These are phyloP conservation scores for Xenus cinereus DNA, from an alignment of 2,113 vertebrate species.

Conservation along the genomic window DNA sequence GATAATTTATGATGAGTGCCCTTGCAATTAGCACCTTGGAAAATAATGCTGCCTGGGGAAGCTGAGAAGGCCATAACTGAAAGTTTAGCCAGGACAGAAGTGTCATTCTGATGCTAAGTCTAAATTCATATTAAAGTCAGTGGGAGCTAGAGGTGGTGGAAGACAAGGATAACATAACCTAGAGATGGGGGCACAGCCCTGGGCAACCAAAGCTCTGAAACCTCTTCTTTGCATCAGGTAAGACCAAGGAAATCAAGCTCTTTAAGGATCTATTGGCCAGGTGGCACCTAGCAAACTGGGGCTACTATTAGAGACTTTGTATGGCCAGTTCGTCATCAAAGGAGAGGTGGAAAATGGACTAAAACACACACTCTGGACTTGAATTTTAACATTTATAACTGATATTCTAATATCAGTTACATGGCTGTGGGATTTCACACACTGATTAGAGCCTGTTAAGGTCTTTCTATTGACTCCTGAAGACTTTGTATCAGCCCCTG, in stretches of 20 bases:
- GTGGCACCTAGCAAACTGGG: neutral
- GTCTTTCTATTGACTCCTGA: neutral
- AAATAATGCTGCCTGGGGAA: neutral
- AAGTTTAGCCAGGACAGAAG: neutral
- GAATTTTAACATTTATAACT: neutral
- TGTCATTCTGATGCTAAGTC: neutral
- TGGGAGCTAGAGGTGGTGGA: neutral
- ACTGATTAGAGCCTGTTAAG: neutral
- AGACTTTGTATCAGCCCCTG: neutral
- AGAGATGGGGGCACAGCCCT: neutral
- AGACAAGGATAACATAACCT: neutral
- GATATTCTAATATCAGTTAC: neutral
- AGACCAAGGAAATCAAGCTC: neutral
- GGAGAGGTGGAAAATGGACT: neutral
- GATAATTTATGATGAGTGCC: constrained; percentile 3
- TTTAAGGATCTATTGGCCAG: neutral
- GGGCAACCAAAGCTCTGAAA: neutral
- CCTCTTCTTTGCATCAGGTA: no score
- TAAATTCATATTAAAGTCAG: neutral
- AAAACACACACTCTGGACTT: neutral
- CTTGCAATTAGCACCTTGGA: constrained; percentile 43
- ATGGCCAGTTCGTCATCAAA: rapidly evolving
- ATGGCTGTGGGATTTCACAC: neutral
- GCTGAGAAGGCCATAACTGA: neutral
- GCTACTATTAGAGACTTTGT: neutral